Base-by-base conservation (phyloP, 2,113 vertebrate genomes). In the Smithornis capensis region DNA sequence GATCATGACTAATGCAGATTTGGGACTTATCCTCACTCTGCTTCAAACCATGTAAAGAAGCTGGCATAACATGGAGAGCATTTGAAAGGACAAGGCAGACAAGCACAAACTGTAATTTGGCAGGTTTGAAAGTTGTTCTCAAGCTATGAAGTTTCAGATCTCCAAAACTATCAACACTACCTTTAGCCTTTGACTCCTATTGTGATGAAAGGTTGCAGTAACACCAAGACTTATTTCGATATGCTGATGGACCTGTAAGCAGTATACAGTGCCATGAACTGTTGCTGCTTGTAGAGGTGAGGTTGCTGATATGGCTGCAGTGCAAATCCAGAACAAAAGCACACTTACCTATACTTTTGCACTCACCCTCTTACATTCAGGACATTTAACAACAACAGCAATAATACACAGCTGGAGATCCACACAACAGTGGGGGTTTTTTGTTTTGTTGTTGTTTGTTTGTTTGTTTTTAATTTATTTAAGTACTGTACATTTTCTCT, bases 91-190 rank as follows among this genome's bases (percentile, higher is more conserved):
- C 21, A 52, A 57, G 38, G 28, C 7, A 67, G 38, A 31, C 4
- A 56, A 42, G 8, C 77, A 10, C 4, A 3, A 9, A 59, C 22
- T 44, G 13, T 15, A 35, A 6, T 77, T 27, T 57, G 18, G 31
- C 28, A 81, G 55, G 11, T 50, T 50, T 70, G 62, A 50, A 88
- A 90, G 10, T 31, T 63, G 8, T 79, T 21, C 22, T 85, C 10
- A 37, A 0, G 0, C 37, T 35, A n/a, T 25, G 21, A 8, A 74
- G 12, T 47, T 69, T 80, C 79, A 71, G 42, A 37, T 75, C 19
- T 55, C n/a, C 18, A 50, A 28, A 93, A 84, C 3, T 45, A 19
- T 29, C 45, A 45, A 38, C 10, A 22, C 1, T 2, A 47, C 6
- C 4, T 59, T 40, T 35, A 87, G 18, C 14, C 29, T 83, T 80